These are phyloP conservation scores for Ophion ellenae DNA, from an alignment of 2,888 invertebrate genomes.

Conservation along the genomic window DNA sequence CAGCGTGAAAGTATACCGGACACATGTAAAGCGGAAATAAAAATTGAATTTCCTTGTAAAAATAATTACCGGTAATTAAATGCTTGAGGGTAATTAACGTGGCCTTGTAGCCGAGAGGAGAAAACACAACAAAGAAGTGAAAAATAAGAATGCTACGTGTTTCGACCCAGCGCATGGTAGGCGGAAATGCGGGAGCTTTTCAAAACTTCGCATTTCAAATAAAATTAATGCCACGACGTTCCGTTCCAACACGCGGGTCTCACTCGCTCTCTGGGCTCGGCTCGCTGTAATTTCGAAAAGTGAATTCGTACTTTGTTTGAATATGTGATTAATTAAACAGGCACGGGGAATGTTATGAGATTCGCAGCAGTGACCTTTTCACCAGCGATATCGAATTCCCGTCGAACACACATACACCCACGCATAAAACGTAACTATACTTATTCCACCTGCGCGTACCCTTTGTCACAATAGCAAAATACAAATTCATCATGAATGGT, in stretches of 20 bases:
- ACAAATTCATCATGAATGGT: not conserved
- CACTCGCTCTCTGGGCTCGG: slow-evolving; percentile 1
- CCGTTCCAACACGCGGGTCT: not conserved
- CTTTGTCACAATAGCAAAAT: not conserved
- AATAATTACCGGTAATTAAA: not conserved
- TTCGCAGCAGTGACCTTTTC: slow-evolving; percentile 30
- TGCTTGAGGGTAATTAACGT: not conserved
- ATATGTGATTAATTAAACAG: slow-evolving; percentile 40
- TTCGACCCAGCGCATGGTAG: not conserved
- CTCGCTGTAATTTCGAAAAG: slow-evolving; percentile 19
- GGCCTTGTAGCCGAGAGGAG: not conserved
- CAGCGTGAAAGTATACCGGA: no score
- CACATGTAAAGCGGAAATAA: no score
- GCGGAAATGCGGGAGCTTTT: not conserved
- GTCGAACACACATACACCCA: slow-evolving; percentile 7
- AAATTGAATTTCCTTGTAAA: not conserved
- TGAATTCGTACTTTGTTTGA: slow-evolving; percentile 16
- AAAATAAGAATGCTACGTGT: not conserved
- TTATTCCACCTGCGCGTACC: not conserved
- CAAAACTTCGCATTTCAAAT: not conserved
- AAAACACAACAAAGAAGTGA: not conserved
- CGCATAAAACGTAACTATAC: slow-evolving; percentile 1
- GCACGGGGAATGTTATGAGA: slow-evolving; percentile 18
- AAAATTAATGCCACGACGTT: no score
- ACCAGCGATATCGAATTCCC: slow-evolving; percentile 34